phyloP scores from a whole-genome alignment of 1,140 invertebrate genomes.

The Diplogasteroides magnus region DNA sequence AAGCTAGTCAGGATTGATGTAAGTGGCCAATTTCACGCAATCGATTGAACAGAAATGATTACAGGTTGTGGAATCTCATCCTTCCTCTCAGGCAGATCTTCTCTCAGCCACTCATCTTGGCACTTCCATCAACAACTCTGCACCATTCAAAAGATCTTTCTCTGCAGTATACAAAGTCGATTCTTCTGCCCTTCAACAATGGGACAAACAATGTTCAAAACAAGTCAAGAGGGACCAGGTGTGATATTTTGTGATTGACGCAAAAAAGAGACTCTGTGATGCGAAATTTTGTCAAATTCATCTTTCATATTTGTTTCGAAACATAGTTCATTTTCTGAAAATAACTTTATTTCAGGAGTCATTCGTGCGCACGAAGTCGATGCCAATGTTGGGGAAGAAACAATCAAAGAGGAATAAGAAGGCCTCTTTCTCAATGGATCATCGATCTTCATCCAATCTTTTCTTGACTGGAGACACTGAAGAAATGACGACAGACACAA shows the following conservation, averaged over 20 bases:
- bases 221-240: conserved; percentile 8
- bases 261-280: conserved; percentile 1
- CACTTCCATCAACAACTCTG: conserved; percentile 1
- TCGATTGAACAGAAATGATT: conserved; percentile 9
- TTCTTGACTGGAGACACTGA: conserved; percentile 17
- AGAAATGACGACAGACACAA: conserved; percentile 6
- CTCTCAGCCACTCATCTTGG: neutral
- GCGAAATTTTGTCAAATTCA: conserved; percentile 4
- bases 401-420: conserved; percentile 9
- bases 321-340: neutral
- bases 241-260: conserved; percentile 10
- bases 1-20: conserved; percentile 53
- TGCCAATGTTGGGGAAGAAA: neutral
- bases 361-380: neutral
- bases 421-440: conserved; percentile 10
- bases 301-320: neutral
- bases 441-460: conserved; percentile 3
- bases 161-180: conserved; percentile 53
- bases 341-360: conserved; percentile 5
- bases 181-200: conserved; percentile 45
- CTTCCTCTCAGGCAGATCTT: neutral
- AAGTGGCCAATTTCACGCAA: neutral
- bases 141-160: conserved; percentile 26
- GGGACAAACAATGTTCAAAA: conserved; percentile 41
- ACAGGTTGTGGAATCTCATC: conserved; percentile 24